Percentiles rank a stretch among this genome's conserved stretches.
These are phyloP conservation scores for Ruditapes philippinarum DNA, from an alignment of 1,140 invertebrate genomes.

Conservation along the genomic window DNA sequence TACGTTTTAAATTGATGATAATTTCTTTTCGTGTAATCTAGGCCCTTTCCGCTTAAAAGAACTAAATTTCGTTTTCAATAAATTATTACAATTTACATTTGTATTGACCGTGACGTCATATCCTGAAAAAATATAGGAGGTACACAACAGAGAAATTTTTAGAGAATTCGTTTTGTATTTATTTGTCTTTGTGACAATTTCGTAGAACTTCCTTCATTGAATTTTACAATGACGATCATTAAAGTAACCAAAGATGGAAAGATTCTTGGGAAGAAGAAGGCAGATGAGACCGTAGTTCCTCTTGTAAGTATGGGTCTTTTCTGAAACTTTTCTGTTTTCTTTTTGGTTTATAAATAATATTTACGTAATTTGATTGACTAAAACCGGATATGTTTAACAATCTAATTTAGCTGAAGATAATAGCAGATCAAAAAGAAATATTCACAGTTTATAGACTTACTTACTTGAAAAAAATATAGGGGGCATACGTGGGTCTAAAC, in stretches of 20 bases:
- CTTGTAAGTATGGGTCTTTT: constrained; percentile 59
- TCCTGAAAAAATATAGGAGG: neutral
- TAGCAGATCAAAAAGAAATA: no score
- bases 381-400: no score
- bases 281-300: constrained; percentile 44
- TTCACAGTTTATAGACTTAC: no score
- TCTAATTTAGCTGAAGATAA: no score
- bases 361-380: no score
- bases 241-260: constrained; percentile 58
- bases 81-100: neutral
- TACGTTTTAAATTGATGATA: no score
- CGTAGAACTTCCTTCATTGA: neutral
- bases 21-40: no score
- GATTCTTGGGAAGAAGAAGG: constrained; percentile 53
- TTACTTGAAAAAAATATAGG: no score
- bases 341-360: no score
- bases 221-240: constrained; percentile 46
- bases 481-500: no score
- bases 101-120: neutral
- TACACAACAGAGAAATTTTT: neutral
- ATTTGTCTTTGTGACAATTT: neutral
- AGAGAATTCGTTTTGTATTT: neutral
- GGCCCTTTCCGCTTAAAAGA: no score
- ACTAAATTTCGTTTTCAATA: neutral
- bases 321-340: no score